phyloP scores from a whole-genome alignment of 2,797 vertebrate species.

The Varecia variegata region DNA sequence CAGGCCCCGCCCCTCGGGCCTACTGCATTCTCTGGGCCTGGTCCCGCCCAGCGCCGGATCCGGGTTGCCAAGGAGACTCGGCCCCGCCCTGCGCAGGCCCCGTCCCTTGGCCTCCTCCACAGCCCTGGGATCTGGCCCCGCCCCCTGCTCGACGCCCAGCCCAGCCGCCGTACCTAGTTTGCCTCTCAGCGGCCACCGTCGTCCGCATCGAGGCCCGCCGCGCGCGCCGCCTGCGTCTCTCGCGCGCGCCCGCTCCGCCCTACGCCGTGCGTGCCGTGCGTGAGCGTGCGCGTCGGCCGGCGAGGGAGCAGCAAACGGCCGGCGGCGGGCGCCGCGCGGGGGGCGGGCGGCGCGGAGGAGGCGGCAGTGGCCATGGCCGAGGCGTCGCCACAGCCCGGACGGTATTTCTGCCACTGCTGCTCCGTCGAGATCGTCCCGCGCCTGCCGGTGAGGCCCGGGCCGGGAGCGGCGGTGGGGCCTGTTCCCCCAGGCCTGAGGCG shows the following conservation, averaged over 20 bases:
- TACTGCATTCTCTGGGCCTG: neutral
- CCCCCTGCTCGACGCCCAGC: accelerated
- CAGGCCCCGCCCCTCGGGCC: neutral
- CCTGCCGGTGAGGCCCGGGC: slow-evolving; percentile 89
- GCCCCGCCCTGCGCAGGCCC: neutral
- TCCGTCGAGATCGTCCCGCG: slow-evolving; percentile 93
- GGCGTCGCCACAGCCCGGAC: slow-evolving; percentile 90
- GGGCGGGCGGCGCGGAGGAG: slow-evolving; percentile 60
- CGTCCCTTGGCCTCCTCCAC: too few species aligned
- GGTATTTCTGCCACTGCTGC: slow-evolving; percentile 96
- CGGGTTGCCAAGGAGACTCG: neutral
- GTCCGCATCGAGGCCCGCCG: neutral
- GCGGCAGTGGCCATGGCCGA: slow-evolving; percentile 92
- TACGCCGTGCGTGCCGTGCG: slow-evolving; percentile 39
- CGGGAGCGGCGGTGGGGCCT: neutral
- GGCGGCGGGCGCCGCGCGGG: slow-evolving; percentile 69
- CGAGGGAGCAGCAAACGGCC: slow-evolving; percentile 69
- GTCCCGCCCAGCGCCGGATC: neutral
- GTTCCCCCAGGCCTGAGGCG: neutral
- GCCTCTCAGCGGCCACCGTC: slow-evolving; percentile 61
- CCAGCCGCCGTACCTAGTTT: neutral
- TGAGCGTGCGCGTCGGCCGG: slow-evolving; percentile 69
- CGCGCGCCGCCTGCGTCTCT: neutral
- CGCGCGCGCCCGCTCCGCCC: neutral
- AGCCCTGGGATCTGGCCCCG: neutral